Percentiles rank a stretch among this genome's conserved stretches.
Evolutionary conservation across 2,888 invertebrate genomes (phyloP).

Genomic region (Octonoba sinensis): DNA sequence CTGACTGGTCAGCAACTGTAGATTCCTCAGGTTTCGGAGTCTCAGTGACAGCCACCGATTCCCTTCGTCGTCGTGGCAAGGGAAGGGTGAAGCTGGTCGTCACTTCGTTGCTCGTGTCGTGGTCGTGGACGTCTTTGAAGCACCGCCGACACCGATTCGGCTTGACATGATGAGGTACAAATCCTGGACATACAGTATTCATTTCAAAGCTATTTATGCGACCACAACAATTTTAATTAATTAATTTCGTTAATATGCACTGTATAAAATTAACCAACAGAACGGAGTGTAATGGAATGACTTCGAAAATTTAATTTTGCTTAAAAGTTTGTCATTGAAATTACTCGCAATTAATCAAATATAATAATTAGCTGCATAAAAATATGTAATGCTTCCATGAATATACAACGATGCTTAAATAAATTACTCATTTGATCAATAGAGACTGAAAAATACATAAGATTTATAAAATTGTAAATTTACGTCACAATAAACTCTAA

Average conservation of each 20-base stretch:
- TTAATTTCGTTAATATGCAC: neutral
- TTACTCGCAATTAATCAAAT: too few species aligned
- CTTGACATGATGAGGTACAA: constrained; percentile 94
- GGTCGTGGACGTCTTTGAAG: constrained; percentile 77
- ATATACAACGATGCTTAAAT: too few species aligned
- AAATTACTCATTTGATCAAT: too few species aligned
- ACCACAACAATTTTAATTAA: neutral
- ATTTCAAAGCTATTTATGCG: constrained; percentile 15
- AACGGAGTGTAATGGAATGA: neutral
- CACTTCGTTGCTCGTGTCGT: constrained; percentile 40
- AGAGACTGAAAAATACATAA: too few species aligned
- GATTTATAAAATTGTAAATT: too few species aligned
- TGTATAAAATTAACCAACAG: neutral
- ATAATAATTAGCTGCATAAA: too few species aligned
- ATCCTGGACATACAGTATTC: constrained; percentile 75
- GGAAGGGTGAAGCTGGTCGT: constrained; percentile 56
- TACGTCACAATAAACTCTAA: too few species aligned
- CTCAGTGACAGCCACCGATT: constrained; percentile 55
- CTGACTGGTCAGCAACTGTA: constrained; percentile 21
- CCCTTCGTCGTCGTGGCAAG: constrained; percentile 51
- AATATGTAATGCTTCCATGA: too few species aligned
- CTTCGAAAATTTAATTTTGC: neutral
- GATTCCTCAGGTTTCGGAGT: constrained; percentile 32
- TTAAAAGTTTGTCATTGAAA: too few species aligned
- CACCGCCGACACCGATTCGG: constrained; percentile 93